These are phyloP conservation scores for Pogonocherus hispidulus DNA, from an alignment of 2,888 invertebrate species.

Conservation along the genomic window DNA sequence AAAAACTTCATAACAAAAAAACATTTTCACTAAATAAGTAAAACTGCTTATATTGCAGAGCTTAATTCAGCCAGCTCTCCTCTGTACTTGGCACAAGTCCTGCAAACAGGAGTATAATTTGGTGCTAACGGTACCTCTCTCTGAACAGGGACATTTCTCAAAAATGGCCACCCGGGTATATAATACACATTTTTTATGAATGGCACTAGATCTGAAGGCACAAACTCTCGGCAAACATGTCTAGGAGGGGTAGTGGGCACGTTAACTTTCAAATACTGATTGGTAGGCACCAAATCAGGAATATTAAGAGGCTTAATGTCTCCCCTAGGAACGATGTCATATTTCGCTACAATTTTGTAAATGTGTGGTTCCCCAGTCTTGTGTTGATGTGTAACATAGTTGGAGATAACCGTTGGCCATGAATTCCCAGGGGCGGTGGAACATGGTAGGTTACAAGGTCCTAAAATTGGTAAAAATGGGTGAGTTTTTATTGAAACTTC, in stretches of 20 bases:
- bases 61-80: constrained; percentile 11
- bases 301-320: constrained; percentile 18
- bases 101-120: neutral
- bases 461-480: neutral
- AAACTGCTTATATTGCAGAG: neutral
- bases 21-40: too few relatives aligned
- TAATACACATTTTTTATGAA: neutral
- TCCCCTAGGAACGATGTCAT: constrained; percentile 33
- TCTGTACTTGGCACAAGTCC: neutral
- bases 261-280: constrained; percentile 29
- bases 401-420: too few relatives aligned
- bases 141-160: neutral
- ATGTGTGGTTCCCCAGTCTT: constrained; percentile 27
- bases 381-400: neutral
- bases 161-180: neutral
- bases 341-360: constrained; percentile 40
- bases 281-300: constrained; percentile 36
- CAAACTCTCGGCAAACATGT: constrained; percentile 30
- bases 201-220: constrained; percentile 7
- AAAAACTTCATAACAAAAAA: too few relatives aligned
- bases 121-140: neutral
- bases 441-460: too few relatives aligned
- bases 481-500: neutral
- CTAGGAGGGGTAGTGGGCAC: neutral
- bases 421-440: too few relatives aligned